Evolutionary conservation across 2,888 invertebrate genomes (phyloP), one percentile per base, ranked within the genome.

Genomic region (Drosophila mercatorum): DNA sequence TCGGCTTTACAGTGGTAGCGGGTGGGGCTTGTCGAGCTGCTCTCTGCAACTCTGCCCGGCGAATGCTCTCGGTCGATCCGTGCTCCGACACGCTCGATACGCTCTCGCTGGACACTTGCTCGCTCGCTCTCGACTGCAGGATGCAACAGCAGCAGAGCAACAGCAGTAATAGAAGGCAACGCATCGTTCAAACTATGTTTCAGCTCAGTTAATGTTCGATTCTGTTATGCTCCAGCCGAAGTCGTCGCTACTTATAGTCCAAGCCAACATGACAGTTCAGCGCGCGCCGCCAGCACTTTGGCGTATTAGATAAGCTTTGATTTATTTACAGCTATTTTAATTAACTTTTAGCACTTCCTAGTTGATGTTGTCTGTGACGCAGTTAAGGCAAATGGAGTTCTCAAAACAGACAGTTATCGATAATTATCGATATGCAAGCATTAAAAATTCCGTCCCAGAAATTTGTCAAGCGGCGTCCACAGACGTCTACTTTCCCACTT

Each of bases 241-340:
- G 11, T 5, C 38, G 5, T 4, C 22, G 49, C 53, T 67, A 59
- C 36, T 62, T 75, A 75, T 75, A 75, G 51, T n/a, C 22, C 12
- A 10, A 52, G 28, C 26, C 14, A 8, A 8, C 69, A 41, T 11
- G 11, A 22, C 12, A 10, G 28, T 26, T 41, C 22, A 31, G 40
- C n/a, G 5, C n/a, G 5, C 5, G 22, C 28, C 11, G 10, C n/a
- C n/a, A 11, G 14, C 44, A 6, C 6, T 46, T 28, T n/a, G 28
- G 49, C 49, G 8, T 12, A 7, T 36, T 5, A 55, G 79, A 78
- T 78, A 78, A 79, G 40, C 53, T 41, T 28, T 65, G 38, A 68
- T 71, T 75, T 75, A 65, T 47, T 38, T 47, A 41, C 36, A 61
- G 40, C 26, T 65, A 56, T 52, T 79, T 75, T 76, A 64, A 76